A percentile compares a stretch with the other conserved stretches of the same genome.
phyloP scores from a whole-genome alignment of 2,888 invertebrate species.

The Aspidiotus rigidus region DNA sequence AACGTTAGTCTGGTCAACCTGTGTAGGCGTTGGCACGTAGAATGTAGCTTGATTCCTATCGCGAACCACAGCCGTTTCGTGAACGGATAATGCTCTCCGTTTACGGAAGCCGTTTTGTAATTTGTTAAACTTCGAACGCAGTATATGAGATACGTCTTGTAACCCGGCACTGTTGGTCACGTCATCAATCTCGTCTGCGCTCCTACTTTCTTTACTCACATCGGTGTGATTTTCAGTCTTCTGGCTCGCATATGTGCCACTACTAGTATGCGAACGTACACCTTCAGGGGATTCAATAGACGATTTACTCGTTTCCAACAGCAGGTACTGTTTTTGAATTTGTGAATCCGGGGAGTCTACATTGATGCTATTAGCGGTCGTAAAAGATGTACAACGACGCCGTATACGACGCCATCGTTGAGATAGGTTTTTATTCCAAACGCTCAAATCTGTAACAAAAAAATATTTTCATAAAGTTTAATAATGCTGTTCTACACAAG shows the following conservation, averaged over 20 bases:
- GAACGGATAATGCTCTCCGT: slow-evolving; percentile 58
- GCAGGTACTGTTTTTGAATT: slow-evolving; percentile 45
- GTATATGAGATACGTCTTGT: slow-evolving; percentile 41
- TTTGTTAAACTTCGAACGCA: slow-evolving; percentile 57
- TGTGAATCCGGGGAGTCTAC: slow-evolving; percentile 25
- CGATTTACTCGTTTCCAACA: slow-evolving; percentile 40
- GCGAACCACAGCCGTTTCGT: slow-evolving; percentile 45
- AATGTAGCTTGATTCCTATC: slow-evolving; percentile 46
- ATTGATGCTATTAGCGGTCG: slow-evolving; percentile 37
- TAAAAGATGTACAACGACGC: slow-evolving; percentile 54
- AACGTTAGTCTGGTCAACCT: slow-evolving; percentile 11
- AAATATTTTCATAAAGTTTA: no score
- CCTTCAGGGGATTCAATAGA: slow-evolving; percentile 22
- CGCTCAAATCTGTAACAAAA: slow-evolving; percentile 51
- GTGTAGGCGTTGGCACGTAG: slow-evolving; percentile 57
- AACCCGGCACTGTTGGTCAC: slow-evolving; percentile 26
- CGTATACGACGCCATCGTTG: slow-evolving; percentile 66
- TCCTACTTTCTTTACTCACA: slow-evolving; percentile 35
- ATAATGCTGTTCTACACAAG: no score
- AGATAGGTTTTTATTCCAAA: slow-evolving; percentile 64
- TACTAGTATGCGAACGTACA: neutral
- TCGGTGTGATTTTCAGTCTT: neutral
- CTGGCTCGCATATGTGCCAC: neutral
- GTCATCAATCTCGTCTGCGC: neutral
- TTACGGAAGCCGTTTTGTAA: slow-evolving; percentile 55